Evolutionary conservation across 2,888 invertebrate species (phyloP), one percentile per base, ranked within the genome.

Genomic region (Melikaiella ostensackeni): DNA sequence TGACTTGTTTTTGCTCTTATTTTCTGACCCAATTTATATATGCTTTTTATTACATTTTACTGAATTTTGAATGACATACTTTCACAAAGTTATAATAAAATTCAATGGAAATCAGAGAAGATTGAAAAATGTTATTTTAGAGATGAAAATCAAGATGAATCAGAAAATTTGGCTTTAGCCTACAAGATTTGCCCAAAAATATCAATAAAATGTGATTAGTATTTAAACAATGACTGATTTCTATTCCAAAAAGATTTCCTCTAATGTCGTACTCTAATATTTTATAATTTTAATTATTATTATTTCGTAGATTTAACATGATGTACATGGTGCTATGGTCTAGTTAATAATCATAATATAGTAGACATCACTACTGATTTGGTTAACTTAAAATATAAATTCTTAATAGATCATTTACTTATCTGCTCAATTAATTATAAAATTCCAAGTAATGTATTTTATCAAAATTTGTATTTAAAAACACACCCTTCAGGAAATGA

Each of bases 351-450:
- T 50, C 6, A 50, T 50, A 50, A 50, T 50, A n/a, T n/a, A n/a
- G n/a, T n/a, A 50, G 50, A 50, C 50, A 50, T 50, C 50, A 50
- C 50, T 50, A 7, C n/a, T 50, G 50, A 50, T n/a, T 50, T 50
- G n/a, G 6, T n/a, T 9, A n/a, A n/a, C n/a, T n/a, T n/a, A n/a
- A n/a, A n/a, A n/a, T n/a, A n/a, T n/a, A n/a, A n/a, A n/a, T n/a
- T n/a, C n/a, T n/a, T n/a, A n/a, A n/a, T n/a, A n/a, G n/a, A n/a
- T n/a, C n/a, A n/a, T 50, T 50, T 50, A 50, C n/a, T 50, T n/a
- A n/a, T 50, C 50, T 50, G 13, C 38, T 38, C 0, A 38, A 2
- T 38, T 13, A 13, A 38, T 38, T n/a, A 50, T n/a, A 7, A 50
- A 50, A n/a, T 50, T 50, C n/a, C 2, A n/a, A 50, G 2, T 50